A percentile compares a stretch with the other conserved stretches of the same genome.
These are phyloP conservation scores for Heliconius charithonia DNA, from an alignment of 2,888 invertebrate genomes.

Conservation along the genomic window DNA sequence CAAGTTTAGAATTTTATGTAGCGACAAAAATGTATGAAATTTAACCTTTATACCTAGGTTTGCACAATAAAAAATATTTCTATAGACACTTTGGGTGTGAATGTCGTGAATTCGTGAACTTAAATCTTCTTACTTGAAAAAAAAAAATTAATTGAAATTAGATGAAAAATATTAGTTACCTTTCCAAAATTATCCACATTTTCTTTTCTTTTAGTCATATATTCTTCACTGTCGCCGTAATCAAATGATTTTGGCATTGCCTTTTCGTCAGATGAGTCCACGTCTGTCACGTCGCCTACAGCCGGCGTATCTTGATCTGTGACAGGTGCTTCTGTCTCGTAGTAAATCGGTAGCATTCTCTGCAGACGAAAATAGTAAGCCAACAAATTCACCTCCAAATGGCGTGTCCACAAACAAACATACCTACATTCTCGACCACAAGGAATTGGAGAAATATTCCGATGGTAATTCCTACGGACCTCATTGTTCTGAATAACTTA, in stretches of 20 bases:
- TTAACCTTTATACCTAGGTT: too few species aligned
- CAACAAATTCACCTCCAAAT: constrained; percentile 15
- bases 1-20: not conserved
- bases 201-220: constrained; percentile 49
- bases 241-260: constrained; percentile 52
- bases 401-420: not conserved
- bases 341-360: constrained; percentile 60
- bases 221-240: constrained; percentile 54
- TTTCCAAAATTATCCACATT: constrained; percentile 51
- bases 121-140: too few species aligned
- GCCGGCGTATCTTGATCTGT: constrained; percentile 47
- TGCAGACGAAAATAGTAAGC: constrained; percentile 51
- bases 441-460: constrained; percentile 37
- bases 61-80: too few species aligned
- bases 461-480: constrained; percentile 53
- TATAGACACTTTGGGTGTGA: too few species aligned
- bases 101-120: too few species aligned
- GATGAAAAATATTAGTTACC: constrained; percentile 49
- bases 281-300: constrained; percentile 45
- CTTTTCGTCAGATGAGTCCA: constrained; percentile 53
- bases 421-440: constrained; percentile 39
- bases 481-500: constrained; percentile 58
- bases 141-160: too few species aligned
- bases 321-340: constrained; percentile 51
- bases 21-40: not conserved